Evolutionary conservation across 2,888 invertebrate genomes (phyloP).

Genomic region (Lochmaea capreae): DNA sequence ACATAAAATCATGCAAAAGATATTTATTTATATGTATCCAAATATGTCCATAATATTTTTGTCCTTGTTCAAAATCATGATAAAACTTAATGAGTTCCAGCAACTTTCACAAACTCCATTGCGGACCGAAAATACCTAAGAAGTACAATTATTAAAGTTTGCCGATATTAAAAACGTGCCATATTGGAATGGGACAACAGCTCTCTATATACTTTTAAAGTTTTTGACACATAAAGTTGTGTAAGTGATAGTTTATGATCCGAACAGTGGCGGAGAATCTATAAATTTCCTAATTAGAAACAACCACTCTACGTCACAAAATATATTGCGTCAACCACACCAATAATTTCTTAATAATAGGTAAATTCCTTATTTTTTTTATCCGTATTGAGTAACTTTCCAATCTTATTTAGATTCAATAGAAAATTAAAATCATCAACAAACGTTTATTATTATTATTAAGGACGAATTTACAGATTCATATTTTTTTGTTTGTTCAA

Average conservation of each 20-base stretch:
- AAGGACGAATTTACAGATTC: neutral
- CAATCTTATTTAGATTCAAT: neutral
- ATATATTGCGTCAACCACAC: no score
- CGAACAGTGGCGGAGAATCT: neutral
- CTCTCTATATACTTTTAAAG: no score
- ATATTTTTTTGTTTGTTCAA: neutral
- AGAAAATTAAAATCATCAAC: neutral
- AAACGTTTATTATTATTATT: neutral
- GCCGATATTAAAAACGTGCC: conserved; percentile 20
- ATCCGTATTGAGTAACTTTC: no score
- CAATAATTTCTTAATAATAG: no score
- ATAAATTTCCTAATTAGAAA: no score
- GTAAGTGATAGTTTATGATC: neutral
- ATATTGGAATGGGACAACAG: neutral
- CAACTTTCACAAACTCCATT: conserved; percentile 9
- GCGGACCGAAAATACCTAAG: neutral
- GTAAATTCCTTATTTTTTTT: no score
- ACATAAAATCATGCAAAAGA: no score
- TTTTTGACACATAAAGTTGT: neutral
- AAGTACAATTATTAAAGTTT: conserved; percentile 11
- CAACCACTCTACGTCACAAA: no score
- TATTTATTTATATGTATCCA: neutral
- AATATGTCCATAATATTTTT: neutral
- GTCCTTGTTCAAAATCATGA: neutral
- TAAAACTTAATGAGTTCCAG: conserved; percentile 7